Percentiles rank a stretch among this genome's conserved stretches.
Conservation (phyloP, 2,888 invertebrate genomes). For the Pterostichus niger region DNA sequence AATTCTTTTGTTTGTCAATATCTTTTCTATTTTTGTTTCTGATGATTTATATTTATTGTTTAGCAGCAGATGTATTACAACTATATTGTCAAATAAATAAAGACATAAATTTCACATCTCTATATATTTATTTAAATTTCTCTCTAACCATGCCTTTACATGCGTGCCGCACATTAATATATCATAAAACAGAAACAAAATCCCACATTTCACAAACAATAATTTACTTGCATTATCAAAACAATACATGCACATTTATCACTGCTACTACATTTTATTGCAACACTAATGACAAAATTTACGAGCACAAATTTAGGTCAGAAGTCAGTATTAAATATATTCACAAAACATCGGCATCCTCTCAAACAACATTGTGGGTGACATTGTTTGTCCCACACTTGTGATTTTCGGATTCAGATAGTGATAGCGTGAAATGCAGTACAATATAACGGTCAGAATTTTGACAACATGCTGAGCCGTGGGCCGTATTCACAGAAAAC, state of each 20-base stretch:
- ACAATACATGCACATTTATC: conserved; percentile 16
- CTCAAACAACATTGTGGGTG: conserved; percentile 14
- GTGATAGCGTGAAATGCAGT: conserved; percentile 20
- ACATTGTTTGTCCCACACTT: conserved; percentile 25
- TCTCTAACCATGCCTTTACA: not conserved
- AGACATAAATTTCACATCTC: conserved; percentile 21
- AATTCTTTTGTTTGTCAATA: not conserved
- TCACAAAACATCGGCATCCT: not conserved
- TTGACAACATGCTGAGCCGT: conserved; percentile 16
- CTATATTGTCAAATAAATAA: conserved; percentile 34
- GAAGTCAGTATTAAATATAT: conserved; percentile 7
- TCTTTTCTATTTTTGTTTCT: too few species aligned
- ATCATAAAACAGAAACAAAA: conserved; percentile 13
- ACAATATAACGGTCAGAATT: conserved; percentile 23
- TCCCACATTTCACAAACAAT: conserved; percentile 12
- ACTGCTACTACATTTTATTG: conserved; percentile 6
- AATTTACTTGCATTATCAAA: conserved; percentile 7
- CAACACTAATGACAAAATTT: conserved; percentile 2
- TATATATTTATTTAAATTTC: conserved; percentile 32
- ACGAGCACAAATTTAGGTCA: conserved; percentile 11
- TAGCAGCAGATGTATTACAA: not conserved
- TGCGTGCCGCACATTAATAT: conserved; percentile 18
- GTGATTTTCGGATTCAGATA: conserved; percentile 6
- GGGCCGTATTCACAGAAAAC: conserved; percentile 21
- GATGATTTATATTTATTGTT: not conserved